Evolutionary conservation across 2,113 vertebrate species (phyloP).

Genomic region (Electrona antarctica): DNA sequence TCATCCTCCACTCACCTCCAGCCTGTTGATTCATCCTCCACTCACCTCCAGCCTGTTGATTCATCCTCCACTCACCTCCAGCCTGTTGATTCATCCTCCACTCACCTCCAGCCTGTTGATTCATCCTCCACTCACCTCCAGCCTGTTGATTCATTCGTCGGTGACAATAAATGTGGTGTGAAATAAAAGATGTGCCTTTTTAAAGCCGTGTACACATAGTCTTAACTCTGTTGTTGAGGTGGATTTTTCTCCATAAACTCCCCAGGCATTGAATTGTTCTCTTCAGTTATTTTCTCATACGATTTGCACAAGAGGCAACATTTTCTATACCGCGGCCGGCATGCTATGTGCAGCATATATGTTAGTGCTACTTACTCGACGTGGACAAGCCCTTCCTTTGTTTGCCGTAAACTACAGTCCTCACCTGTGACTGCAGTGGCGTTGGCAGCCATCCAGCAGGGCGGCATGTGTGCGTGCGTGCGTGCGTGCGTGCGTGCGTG

Average conservation of each 20-base stretch:
- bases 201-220: constrained; percentile 26
- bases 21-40: no score
- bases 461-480: neutral
- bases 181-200: constrained; percentile 30
- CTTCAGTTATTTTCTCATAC: neutral
- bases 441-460: constrained; percentile 59
- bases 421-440: constrained; percentile 75
- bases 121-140: no score
- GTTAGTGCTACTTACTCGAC: constrained; percentile 21
- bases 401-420: constrained; percentile 69
- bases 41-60: no score
- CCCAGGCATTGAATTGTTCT: constrained; percentile 1
- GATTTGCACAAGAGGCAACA: constrained; percentile 22
- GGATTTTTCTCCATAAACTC: constrained; percentile 42
- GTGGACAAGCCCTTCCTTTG: constrained; percentile 70
- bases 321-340: constrained; percentile 39
- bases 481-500: neutral
- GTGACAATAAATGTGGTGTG: constrained; percentile 32
- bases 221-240: constrained; percentile 30
- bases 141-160: constrained; percentile 14
- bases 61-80: no score
- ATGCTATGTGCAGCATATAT: neutral
- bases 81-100: no score
- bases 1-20: no score
- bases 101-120: no score